Conservation (phyloP, 1,140 invertebrate genomes). For the Lerema accius region DNA sequence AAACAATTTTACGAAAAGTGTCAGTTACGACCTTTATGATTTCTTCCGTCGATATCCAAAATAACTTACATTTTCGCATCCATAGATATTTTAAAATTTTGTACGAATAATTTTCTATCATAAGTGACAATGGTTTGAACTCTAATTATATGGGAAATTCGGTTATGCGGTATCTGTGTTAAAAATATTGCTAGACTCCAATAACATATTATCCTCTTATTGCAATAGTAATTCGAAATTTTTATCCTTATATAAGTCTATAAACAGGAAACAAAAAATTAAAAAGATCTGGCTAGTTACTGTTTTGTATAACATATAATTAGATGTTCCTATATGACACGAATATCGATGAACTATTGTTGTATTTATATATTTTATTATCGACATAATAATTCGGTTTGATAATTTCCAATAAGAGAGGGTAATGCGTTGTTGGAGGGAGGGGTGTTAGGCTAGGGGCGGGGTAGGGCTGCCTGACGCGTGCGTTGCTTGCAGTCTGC, state of each 20-base stretch:
- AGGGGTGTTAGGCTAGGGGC: slow-evolving; percentile 32
- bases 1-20: too few species aligned
- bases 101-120: slow-evolving; percentile 16
- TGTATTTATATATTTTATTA: too few species aligned
- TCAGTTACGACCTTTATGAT: too few species aligned
- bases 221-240: background rate
- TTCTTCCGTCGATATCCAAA: too few species aligned
- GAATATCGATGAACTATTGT: too few species aligned
- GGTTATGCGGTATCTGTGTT: slow-evolving; percentile 1
- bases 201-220: slow-evolving; percentile 1
- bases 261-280: too few species aligned
- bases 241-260: too few species aligned
- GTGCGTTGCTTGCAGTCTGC: slow-evolving; percentile 77
- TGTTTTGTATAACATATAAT: too few species aligned
- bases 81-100: slow-evolving; percentile 5
- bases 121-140: slow-evolving; percentile 1
- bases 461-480: slow-evolving; percentile 40
- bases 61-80: too few species aligned
- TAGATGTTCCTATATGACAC: too few species aligned
- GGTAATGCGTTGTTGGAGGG: slow-evolving; percentile 18
- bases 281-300: too few species aligned
- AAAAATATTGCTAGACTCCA: background rate
- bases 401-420: background rate
- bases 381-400: too few species aligned
- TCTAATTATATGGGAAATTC: background rate